Percentiles rank a stretch among this genome's conserved stretches.
Evolutionary conservation across 2,888 invertebrate genomes (phyloP).

Genomic region (Trichogramma evanescens): DNA sequence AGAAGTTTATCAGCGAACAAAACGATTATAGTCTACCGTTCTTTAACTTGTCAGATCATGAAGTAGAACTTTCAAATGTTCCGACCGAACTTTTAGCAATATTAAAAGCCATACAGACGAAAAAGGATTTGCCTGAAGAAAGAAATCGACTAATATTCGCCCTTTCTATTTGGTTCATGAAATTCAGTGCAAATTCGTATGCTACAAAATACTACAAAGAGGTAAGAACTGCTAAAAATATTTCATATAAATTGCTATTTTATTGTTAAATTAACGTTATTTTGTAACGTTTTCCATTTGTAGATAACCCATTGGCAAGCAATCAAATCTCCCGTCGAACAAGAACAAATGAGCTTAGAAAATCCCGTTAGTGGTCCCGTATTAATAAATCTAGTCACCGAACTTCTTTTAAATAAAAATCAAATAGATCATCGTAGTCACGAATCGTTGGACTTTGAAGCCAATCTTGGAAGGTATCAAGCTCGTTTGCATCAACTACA

Average conservation of each 20-base stretch:
- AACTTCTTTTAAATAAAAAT: slow-evolving; percentile 29
- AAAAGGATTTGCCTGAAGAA: slow-evolving; percentile 16
- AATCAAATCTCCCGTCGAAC: not conserved
- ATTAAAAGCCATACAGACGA: slow-evolving; percentile 24
- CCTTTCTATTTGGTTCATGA: slow-evolving; percentile 27
- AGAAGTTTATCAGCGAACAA: slow-evolving; percentile 5
- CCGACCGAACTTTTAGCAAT: slow-evolving; percentile 33
- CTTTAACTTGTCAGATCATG: slow-evolving; percentile 18
- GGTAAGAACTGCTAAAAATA: slow-evolving; percentile 7
- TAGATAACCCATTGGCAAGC: slow-evolving; percentile 28
- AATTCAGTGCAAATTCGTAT: slow-evolving; percentile 28
- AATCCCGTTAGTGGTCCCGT: slow-evolving; percentile 22
- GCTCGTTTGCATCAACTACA: slow-evolving; percentile 50
- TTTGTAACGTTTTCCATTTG: not conserved
- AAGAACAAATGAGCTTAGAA: not conserved
- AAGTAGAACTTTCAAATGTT: slow-evolving; percentile 33
- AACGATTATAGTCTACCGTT: not conserved
- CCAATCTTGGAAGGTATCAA: slow-evolving; percentile 50
- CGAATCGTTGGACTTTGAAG: slow-evolving; percentile 36
- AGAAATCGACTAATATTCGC: slow-evolving; percentile 26
- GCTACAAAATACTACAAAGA: slow-evolving; percentile 26
- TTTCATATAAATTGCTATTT: not conserved
- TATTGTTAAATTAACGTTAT: no score
- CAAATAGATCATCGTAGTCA: slow-evolving; percentile 16
- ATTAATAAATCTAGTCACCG: slow-evolving; percentile 29